Percentiles rank a stretch among this genome's conserved stretches.
Conservation (phyloP, 2,888 invertebrate genomes). For the Agelastica alni region DNA sequence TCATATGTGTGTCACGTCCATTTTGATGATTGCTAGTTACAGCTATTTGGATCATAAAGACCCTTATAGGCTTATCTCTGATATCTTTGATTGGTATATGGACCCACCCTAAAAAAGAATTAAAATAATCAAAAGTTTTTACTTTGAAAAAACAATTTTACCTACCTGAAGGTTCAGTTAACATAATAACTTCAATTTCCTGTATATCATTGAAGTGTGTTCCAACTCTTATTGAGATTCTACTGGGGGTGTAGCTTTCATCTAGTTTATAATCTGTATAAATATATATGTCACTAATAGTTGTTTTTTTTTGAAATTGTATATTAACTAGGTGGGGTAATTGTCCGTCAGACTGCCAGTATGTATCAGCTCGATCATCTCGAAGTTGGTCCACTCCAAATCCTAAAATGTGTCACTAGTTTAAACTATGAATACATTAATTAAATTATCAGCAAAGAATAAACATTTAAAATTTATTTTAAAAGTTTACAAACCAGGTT, state of each 20-base stretch:
- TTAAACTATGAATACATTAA: background rate
- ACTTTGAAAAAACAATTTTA: background rate
- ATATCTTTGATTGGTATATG: constrained; percentile 89
- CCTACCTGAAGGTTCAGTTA: constrained; percentile 85
- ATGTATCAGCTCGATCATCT: constrained; percentile 95
- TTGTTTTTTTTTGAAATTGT: constrained; percentile 93
- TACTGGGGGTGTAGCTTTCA: constrained; percentile 97
- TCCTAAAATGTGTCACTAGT: constrained; percentile 60
- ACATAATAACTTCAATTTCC: constrained; percentile 91
- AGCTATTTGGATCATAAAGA: constrained; percentile 96
- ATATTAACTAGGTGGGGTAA: constrained; percentile 97
- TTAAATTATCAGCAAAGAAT: too few relatives aligned
- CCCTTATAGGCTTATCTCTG: constrained; percentile 83
- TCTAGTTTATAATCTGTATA: constrained; percentile 98
- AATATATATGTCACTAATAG: constrained; percentile 92
- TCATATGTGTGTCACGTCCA: constrained; percentile 96
- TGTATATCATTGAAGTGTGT: constrained; percentile 96
- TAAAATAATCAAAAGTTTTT: too few relatives aligned
- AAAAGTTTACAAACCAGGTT: constrained; percentile 71
- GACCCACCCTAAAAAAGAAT: constrained; percentile 83
- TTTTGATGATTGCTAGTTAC: constrained; percentile 98
- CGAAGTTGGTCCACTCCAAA: constrained; percentile 97
- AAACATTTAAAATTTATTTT: too few relatives aligned
- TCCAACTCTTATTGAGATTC: constrained; percentile 90
- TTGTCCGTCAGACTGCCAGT: constrained; percentile 99